Base-by-base conservation (phyloP, 2,797 vertebrate genomes). In the Pipistrellus pipistrellus region DNA sequence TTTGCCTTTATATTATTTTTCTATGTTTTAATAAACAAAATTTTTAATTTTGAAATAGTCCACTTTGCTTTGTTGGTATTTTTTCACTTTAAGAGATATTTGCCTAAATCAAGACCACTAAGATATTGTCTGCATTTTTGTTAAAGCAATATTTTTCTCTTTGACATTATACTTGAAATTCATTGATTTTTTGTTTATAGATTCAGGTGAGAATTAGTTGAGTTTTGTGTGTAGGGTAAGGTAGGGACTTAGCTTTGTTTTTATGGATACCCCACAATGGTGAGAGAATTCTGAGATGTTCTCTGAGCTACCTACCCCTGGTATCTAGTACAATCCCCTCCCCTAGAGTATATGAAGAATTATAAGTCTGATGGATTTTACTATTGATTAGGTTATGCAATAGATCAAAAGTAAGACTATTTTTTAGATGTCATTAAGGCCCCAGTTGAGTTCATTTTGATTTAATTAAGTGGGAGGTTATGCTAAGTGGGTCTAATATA, bases 131-230 rank as follows among this genome's bases (percentile, higher is more conserved):
- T 72, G 8, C 27, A 44, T 30, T 66, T 85, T 55, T 66, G 46
- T 94, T 94, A 90, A 72, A 80, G 48, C 46, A 80, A 23, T 53
- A 41, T 25, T 32, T 72, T 64, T 89, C 30, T 44, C 72, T 30
- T 62, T 68, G 6, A 10, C 17, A 32, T 23, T 62, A 41, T 18
- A 17, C 41, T 27, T 85, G 53, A 8, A 72, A 12, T 78, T 48
- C 38, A 44, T 64, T 94, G 18, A 55, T n/a, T 85, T 90, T 44
- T 44, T 85, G 17, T 85, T 80, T 32, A 44, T 55, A 78, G 38
- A 59, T 25, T 48, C 32, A 75, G 21, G 18, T 64, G 35, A 84
- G 51, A 84, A 32, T 30, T 71, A 84, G 32, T 30, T 71, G 71
- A 77, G 48, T 71, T 93, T 77, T 69, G 2, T 84, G 57, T 59